Evolutionary conservation across 1,140 invertebrate genomes (phyloP).

Genomic region (Dolichoris vasculosae): DNA sequence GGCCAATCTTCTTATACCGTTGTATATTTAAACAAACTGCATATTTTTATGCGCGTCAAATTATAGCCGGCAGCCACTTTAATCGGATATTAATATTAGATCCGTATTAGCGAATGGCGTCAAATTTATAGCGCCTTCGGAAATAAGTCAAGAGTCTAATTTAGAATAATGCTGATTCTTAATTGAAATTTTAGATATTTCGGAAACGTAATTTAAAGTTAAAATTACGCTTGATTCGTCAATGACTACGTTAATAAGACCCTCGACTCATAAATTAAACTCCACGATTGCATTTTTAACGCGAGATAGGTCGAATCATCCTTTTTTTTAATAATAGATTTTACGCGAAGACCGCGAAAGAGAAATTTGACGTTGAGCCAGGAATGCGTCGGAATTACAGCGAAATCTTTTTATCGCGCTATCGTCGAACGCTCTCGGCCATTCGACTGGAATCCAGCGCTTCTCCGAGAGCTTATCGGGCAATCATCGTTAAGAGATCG

Average conservation of each 20-base stretch:
- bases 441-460: slow-evolving; percentile 31
- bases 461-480: slow-evolving; percentile 26
- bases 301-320: neutral
- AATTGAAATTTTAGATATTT: slow-evolving; percentile 15
- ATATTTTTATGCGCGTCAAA: neutral
- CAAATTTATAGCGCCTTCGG: neutral
- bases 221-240: neutral
- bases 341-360: slow-evolving; percentile 7
- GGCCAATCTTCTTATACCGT: neutral
- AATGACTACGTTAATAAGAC: neutral
- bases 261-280: neutral
- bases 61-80: neutral
- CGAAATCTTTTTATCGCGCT: neutral
- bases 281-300: slow-evolving; percentile 27
- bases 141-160: neutral
- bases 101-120: slow-evolving; percentile 5
- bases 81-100: slow-evolving; percentile 34
- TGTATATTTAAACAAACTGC: slow-evolving; percentile 14
- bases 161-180: neutral
- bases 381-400: neutral
- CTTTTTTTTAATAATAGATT: slow-evolving; percentile 34
- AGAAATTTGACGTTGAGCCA: slow-evolving; percentile 8
- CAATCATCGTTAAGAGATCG: slow-evolving; percentile 31
- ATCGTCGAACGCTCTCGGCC: neutral
- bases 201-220: neutral